These are phyloP conservation scores for Eupithecia centaureata DNA, from an alignment of 2,888 invertebrate genomes.

Conservation along the genomic window DNA sequence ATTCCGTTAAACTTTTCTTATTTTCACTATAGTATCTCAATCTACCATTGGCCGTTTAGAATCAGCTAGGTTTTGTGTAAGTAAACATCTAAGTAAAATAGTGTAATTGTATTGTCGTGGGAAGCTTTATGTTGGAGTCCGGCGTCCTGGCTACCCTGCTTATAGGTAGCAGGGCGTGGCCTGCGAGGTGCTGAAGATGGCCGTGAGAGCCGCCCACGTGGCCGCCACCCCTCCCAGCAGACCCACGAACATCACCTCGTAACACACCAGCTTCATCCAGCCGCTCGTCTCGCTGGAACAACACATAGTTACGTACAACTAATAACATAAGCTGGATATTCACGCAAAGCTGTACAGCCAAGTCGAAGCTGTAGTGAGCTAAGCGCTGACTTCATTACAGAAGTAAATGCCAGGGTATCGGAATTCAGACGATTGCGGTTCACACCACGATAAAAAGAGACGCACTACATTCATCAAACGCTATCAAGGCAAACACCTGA, in stretches of 20 bases:
- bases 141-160: background rate
- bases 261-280: constrained; percentile 84
- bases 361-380: no score
- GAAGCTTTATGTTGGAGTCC: background rate
- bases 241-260: constrained; percentile 85
- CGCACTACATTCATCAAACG: background rate
- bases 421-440: background rate
- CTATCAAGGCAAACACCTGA: background rate
- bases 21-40: background rate
- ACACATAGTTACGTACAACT: background rate
- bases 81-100: background rate
- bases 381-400: no score
- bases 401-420: no score
- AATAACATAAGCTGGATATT: background rate
- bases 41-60: background rate
- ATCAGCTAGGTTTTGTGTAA: background rate
- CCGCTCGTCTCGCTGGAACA: constrained; percentile 80
- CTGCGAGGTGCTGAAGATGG: constrained; percentile 79
- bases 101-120: background rate
- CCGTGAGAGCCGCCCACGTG: constrained; percentile 84
- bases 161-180: constrained; percentile 67
- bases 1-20: background rate
- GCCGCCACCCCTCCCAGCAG: constrained; percentile 84
- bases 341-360: background rate
- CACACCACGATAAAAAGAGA: background rate